phyloP scores from a whole-genome alignment of 2,888 invertebrate species.

The Rotaria sp. region DNA sequence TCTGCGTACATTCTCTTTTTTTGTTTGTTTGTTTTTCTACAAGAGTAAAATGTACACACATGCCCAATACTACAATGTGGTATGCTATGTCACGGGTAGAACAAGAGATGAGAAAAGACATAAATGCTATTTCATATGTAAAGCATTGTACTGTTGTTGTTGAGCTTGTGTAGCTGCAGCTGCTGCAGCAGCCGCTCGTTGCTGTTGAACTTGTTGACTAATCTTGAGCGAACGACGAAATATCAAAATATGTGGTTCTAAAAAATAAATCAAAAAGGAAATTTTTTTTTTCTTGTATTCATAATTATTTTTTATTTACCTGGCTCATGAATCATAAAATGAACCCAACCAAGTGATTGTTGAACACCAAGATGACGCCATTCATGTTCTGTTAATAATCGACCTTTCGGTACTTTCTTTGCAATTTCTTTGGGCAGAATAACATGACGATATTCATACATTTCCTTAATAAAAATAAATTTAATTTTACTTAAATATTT shows the following conservation, averaged over 20 bases:
- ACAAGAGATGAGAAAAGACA: background rate
- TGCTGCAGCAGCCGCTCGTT: background rate
- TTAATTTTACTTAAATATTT: no score
- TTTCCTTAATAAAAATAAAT: background rate
- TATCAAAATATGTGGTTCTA: conserved; percentile 39
- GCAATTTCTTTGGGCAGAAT: conserved; percentile 39
- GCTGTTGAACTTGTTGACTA: conserved; percentile 32
- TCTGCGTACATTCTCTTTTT: background rate
- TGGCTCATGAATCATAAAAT: conserved; percentile 40
- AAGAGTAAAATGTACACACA: background rate
- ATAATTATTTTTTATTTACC: background rate
- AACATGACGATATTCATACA: conserved; percentile 36
- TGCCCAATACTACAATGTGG: conserved; percentile 19
- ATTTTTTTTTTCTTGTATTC: no score
- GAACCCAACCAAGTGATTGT: conserved; percentile 40
- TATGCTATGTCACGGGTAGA: background rate
- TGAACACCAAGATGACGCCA: conserved; percentile 40
- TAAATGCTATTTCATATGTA: conserved; percentile 24
- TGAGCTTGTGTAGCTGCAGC: background rate
- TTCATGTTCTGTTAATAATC: conserved; percentile 39
- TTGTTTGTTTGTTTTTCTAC: background rate
- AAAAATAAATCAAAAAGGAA: background rate
- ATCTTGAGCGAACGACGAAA: conserved; percentile 35
- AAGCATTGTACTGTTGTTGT: conserved; percentile 12
- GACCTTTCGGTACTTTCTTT: conserved; percentile 36